A percentile compares a stretch with the other conserved stretches of the same genome.
These are phyloP conservation scores for Uloborus diversus DNA, from an alignment of 1,140 invertebrate genomes.

Conservation along the genomic window DNA sequence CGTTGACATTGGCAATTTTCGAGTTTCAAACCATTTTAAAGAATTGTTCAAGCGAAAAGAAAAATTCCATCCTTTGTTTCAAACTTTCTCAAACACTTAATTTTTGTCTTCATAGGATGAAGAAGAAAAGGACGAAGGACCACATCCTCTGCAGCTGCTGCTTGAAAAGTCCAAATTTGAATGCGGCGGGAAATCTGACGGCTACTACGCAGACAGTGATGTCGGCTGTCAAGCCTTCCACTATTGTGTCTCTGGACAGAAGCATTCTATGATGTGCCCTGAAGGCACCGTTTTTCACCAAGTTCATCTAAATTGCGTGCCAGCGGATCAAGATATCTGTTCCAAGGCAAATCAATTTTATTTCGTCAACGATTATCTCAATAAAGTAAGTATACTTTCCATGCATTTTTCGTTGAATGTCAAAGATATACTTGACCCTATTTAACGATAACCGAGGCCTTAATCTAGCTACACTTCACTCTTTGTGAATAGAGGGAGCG, in stretches of 20 bases:
- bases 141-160: constrained; percentile 80
- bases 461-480: too few species aligned
- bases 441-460: too few species aligned
- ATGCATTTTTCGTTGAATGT: too few species aligned
- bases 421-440: too few species aligned
- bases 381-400: constrained; percentile 76
- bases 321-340: constrained; percentile 87
- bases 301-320: constrained; percentile 93
- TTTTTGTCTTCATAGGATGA: constrained; percentile 61
- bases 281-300: constrained; percentile 90
- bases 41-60: neutral
- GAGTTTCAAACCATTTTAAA: neutral
- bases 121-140: constrained; percentile 83
- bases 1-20: too few species aligned
- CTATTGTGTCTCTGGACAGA: constrained; percentile 88
- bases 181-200: constrained; percentile 81
- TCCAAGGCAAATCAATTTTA: constrained; percentile 88
- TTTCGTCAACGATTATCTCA: constrained; percentile 92
- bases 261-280: constrained; percentile 87
- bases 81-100: too few species aligned
- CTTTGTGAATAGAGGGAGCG: too few species aligned
- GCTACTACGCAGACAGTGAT: constrained; percentile 90
- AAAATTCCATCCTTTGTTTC: too few species aligned
- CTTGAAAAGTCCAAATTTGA: constrained; percentile 85
- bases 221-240: constrained; percentile 92